These are phyloP conservation scores for Neuroterus valhalla DNA, from an alignment of 1,140 invertebrate species.

Conservation along the genomic window DNA sequence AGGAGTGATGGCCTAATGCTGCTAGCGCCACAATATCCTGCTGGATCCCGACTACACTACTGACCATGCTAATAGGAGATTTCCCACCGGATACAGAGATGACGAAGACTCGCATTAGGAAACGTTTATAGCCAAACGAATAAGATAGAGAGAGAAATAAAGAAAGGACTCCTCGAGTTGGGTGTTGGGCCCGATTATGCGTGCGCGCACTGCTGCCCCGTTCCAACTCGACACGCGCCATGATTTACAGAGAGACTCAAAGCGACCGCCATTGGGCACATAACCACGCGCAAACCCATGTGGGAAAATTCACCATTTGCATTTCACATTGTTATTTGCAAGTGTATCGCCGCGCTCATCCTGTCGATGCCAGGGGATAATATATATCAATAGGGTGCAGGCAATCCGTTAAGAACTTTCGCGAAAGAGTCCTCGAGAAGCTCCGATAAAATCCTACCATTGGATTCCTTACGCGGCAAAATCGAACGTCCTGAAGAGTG, in stretches of 20 bases:
- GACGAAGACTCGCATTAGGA: not conserved
- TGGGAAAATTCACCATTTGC: conserved; percentile 42
- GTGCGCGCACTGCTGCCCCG: conserved; percentile 7
- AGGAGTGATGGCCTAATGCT: too few relatives aligned
- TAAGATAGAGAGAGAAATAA: not conserved
- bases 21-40: too few relatives aligned
- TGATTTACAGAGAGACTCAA: conserved; percentile 44
- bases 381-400: conserved; percentile 11
- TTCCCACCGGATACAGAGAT: too few relatives aligned
- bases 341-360: conserved; percentile 21
- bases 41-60: too few relatives aligned
- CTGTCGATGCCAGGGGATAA: conserved; percentile 23
- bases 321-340: conserved; percentile 45
- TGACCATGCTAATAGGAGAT: too few relatives aligned
- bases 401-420: not conserved
- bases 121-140: not conserved
- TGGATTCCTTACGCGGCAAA: too few relatives aligned
- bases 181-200: conserved; percentile 15
- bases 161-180: not conserved
- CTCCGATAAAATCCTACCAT: too few relatives aligned
- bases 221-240: conserved; percentile 26
- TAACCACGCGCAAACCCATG: conserved; percentile 35
- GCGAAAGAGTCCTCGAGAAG: not conserved
- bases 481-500: too few relatives aligned
- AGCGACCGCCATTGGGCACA: conserved; percentile 39